Base-by-base conservation (phyloP, 1,140 invertebrate species). In the Leptopilina boulardi region DNA sequence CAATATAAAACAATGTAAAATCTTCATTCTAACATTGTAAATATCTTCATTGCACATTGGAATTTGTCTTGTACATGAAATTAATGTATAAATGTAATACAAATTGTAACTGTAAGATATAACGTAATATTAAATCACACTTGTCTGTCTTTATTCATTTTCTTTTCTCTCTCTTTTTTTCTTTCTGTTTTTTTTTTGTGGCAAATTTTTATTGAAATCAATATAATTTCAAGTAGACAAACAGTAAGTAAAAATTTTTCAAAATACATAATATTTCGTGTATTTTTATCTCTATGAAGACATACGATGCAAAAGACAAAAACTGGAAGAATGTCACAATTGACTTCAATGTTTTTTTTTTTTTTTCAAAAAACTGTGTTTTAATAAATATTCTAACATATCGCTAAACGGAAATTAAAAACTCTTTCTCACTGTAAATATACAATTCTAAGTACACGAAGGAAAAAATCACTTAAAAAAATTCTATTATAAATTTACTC, bases 21-120 rank as follows among this genome's bases (percentile, higher is more conserved):
- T n/a, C 8, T 6, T 26, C 11, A 66, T 66, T 26, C 59, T 26
- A 23, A 30, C 26, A 75, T 44, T 81, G 76, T 79, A 80, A 71
- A 82, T 80, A 75, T 78, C 70, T 66, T 73, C 66, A 70, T 70
- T 80, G 44, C 71, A 23, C 23, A 66, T 66, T 66, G 26, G 11
- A 30, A 15, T 30, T 66, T 66, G 23, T 66, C 59, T 66, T 81
- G 77, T 83, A 82, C 77, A 82, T 82, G 41, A 78, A 78, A 72
- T 77, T 70, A 78, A 76, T 80, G 76, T 83, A 77, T 83, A 80
- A 80, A 82, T 83, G 78, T 80, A 76, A 78, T 76, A 77, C 72
- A 66, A 23, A 71, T 76, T 51, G 13, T 51, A 51, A 51, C 15
- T 51, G 47, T 51, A 51, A 51, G 4, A 51, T 51, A 38, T 51